phyloP scores from a whole-genome alignment of 2,113 vertebrate species.

The Paedocypris sp. region DNA sequence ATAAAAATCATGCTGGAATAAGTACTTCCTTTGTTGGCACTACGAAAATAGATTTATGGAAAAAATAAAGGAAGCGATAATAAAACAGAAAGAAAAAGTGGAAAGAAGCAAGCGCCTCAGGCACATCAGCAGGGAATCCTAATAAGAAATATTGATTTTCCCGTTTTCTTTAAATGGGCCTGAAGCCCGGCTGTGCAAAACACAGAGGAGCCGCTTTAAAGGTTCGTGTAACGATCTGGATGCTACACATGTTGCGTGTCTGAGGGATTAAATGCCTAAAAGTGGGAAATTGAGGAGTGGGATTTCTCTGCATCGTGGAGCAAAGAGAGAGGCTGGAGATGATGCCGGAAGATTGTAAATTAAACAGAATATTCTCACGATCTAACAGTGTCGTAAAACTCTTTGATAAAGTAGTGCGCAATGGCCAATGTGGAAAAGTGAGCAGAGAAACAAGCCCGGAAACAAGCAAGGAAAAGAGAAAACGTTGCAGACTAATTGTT shows the following conservation, averaged over 20 bases:
- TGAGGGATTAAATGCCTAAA: constrained; percentile 26
- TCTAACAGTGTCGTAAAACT: too few relatives aligned
- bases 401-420: too few relatives aligned
- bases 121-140: constrained; percentile 44
- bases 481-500: neutral
- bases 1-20: neutral
- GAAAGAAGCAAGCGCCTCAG: constrained; percentile 30
- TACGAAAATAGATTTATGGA: constrained; percentile 7
- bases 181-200: constrained; percentile 36
- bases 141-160: constrained; percentile 51
- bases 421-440: neutral
- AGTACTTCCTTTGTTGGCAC: constrained; percentile 12
- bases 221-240: constrained; percentile 39
- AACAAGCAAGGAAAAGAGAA: neutral
- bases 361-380: constrained; percentile 5
- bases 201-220: constrained; percentile 38
- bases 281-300: constrained; percentile 29
- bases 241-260: constrained; percentile 35
- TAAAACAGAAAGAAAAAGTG: constrained; percentile 4
- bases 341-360: neutral
- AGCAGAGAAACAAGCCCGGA: neutral
- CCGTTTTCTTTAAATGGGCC: constrained; percentile 45
- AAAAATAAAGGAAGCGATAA: constrained; percentile 4
- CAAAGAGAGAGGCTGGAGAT: neutral
- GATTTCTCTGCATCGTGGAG: constrained; percentile 2